Base-by-base conservation (phyloP, 1,140 invertebrate species). In the Mamestra configurata region DNA sequence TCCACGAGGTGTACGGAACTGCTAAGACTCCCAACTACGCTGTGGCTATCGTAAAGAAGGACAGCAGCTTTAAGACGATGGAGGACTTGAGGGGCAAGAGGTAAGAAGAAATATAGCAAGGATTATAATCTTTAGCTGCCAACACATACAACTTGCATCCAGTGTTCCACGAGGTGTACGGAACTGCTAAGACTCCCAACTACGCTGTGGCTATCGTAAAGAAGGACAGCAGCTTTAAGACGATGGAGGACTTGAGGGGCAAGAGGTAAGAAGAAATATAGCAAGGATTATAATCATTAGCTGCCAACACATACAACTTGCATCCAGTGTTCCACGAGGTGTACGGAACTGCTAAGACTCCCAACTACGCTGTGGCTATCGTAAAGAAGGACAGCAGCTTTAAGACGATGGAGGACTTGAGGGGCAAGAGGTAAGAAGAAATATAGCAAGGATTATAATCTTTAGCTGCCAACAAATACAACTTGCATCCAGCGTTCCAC, bases 141-240 rank as follows among this genome's bases (percentile, higher is more conserved):
- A 91, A 90, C 55, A 80, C 89, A 49, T 92, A 93, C 84, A 89
- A 89, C 59, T 82, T 95, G 0, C 91, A 94, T 31, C 92, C 93
- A 0, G 90, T 95, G 0, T 95, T 95, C 87, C 92, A 94, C 73
- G 94, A 95, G 80, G 92, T 94, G 35, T 95, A 94, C 46, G 90
- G 91, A 7, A 70, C 83, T 0, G 77, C 81, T 0, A 93, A 93
- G 64, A 90, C 78, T n/a, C 89, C 88, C 0, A 91, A 93, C 77
- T 94, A 93, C 77, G 92, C 93, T 27, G 93, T 95, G 0, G 93
- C 93, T 40, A 93, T 95, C 0, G 88, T 95, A 6, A 95, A 93
- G 79, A 93, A 92, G 70, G 83, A 85, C n/a, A 85, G 89, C 3
- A 27, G 51, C 1, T 86, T 86, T 43, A 92, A 82, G 66, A 93